Percentiles rank a stretch among this genome's conserved stretches.
Conservation (phyloP, 2,888 invertebrate genomes). For the Drosophila lutescens region DNA sequence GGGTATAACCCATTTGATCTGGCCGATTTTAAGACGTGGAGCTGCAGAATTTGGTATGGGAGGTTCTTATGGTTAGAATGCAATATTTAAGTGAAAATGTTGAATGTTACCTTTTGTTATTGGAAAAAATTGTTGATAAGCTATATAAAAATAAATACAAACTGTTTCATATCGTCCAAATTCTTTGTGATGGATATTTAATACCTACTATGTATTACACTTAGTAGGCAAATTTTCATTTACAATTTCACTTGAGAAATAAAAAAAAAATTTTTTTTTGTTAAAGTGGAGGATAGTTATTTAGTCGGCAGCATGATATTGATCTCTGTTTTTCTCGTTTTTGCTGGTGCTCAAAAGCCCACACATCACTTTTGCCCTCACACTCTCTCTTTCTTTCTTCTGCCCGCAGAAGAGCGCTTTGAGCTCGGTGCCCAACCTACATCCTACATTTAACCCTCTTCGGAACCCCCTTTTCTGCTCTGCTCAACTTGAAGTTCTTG, state of each 20-base stretch:
- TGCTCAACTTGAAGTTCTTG: constrained; percentile 71
- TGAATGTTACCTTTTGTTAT: neutral
- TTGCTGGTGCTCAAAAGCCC: constrained; percentile 69
- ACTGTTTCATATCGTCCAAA: no score
- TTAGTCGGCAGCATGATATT: neutral
- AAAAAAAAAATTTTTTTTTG: no score
- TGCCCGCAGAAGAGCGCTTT: constrained; percentile 28
- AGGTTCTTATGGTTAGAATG: neutral
- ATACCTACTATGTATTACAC: no score
- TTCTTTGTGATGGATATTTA: no score
- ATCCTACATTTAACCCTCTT: neutral
- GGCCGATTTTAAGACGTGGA: neutral
- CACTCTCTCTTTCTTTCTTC: constrained; percentile 35
- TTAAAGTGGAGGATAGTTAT: no score
- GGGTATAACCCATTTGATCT: constrained; percentile 2
- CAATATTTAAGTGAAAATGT: no score
- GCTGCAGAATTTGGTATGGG: neutral
- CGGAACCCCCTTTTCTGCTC: constrained; percentile 6
- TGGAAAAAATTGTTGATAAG: neutral
- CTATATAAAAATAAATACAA: no score
- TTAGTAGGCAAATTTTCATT: no score
- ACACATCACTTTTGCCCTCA: constrained; percentile 71
- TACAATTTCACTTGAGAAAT: no score
- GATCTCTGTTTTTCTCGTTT: neutral
- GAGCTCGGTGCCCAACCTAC: neutral